Evolutionary conservation across 2,888 invertebrate genomes (phyloP), one percentile per base, ranked within the genome.

Genomic region (Bombyx huttoni): DNA sequence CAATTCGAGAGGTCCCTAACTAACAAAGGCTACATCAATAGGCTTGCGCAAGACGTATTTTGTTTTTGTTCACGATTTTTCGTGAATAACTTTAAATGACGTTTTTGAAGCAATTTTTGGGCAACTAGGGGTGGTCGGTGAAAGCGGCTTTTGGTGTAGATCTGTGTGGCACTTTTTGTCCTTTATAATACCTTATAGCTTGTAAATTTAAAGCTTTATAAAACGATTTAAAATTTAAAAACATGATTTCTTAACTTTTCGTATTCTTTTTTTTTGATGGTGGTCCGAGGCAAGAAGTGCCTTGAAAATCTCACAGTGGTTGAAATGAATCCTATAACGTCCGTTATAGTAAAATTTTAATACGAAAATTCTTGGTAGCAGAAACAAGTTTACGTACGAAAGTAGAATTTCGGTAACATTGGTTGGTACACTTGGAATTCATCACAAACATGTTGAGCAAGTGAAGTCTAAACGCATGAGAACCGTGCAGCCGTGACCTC

Each of bases 21-120:
- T 56, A 72, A 84, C 81, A 84, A 83, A 78, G 70, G 70, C 61
- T 66, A 69, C 68, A 69, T 77, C 78, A 81, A 80, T 78, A 74
- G 73, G 65, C 72, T 86, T 85, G 84, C 83, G 81, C 84, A 85
- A 86, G 73, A 64, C 59, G 56, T 60, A 60, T 40, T 68, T 60
- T 73, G 73, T 75, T 79, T 76, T 78, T 82, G 75, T 81, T 67
- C 75, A 78, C 78, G 78, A 77, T 69, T 75, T 73, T 78, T 77
- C 75, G 75, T 81, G 75, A 71, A 75, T 69, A 74, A 63, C 66
- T 61, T 66, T 66, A 68, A 74, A 67, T 72, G 70, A 68, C 70
- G 75, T 73, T 73, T 71, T 70, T 60, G 56, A 58, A 62, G 58
- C 62, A 58, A 69, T 76, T 80, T 76, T 77, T 65, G 58, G 53